Evolutionary conservation across 2,888 invertebrate genomes (phyloP), one percentile per base, ranked within the genome.

Genomic region (Bugula neritina): DNA sequence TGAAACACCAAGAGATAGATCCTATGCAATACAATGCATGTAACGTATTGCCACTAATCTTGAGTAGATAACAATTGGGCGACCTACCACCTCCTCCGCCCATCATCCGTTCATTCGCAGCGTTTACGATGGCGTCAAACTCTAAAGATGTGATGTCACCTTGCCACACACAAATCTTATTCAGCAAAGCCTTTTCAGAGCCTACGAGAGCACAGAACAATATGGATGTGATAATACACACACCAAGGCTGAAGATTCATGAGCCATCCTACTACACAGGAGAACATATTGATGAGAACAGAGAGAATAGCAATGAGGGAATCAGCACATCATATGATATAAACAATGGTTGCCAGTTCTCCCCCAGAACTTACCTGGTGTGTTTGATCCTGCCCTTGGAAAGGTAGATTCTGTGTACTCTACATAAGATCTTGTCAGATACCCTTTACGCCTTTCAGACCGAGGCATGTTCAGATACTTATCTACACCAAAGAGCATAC

Each of bases 51-150:
- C 5, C 43, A 43, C 43, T 43, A 43, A 5, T 43, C 5, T 21
- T 57, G 5, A 57, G 57, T 57, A 10, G 10, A 25, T 23, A 54
- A 13, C 31, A 70, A 27, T 17, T 57, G n/a, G 5, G 10, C 23
- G 2, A 21, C 73, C 73, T 82, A 88, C 89, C 89, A 82, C 94
- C 93, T 35, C 93, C 93, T 31, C 94, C 94, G 5, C 92, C 92
- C 69, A 87, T 82, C 57, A 94, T 85, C 27, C 84, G 83, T 0
- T 87, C 87, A 84, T 94, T 94, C 0, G 94, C 94, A 52, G 94
- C 94, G 87, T 94, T 94, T 0, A 93, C 93, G 77, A 94, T 92
- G 0, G 90, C 91, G 86, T 93, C 93, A 73, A 94, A 87, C 87
- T 92, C 91, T 69, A 95, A 85, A 71, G 87, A 87, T 0, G 93